Evolutionary conservation across 2,888 invertebrate species (phyloP).

Genomic region (Nomada hirtipes): DNA sequence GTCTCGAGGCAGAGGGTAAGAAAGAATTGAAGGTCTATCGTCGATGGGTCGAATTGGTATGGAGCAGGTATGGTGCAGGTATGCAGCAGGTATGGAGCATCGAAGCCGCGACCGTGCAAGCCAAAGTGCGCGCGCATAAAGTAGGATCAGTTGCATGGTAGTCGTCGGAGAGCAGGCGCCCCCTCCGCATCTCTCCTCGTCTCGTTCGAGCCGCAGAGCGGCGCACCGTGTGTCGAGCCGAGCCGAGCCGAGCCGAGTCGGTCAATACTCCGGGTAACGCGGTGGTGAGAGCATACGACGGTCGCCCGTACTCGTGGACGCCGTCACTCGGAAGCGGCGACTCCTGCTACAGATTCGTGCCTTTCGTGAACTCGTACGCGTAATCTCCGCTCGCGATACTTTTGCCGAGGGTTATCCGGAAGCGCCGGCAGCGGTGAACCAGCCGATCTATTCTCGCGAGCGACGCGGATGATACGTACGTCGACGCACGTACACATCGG

Average conservation of each 20-base stretch:
- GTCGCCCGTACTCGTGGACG: slow-evolving; percentile 68
- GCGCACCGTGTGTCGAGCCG: slow-evolving; percentile 66
- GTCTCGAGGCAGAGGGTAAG: slow-evolving; percentile 19
- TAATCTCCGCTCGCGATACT: neutral
- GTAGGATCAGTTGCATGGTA: slow-evolving; percentile 51
- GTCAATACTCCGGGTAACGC: slow-evolving; percentile 83
- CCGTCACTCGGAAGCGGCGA: slow-evolving; percentile 61
- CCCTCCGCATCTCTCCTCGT: slow-evolving; percentile 49
- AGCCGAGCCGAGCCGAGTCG: slow-evolving; percentile 77
- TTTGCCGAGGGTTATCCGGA: slow-evolving; percentile 8
- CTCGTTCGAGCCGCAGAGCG: slow-evolving; percentile 41
- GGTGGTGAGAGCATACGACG: slow-evolving; percentile 76
- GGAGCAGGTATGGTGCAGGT: slow-evolving; percentile 14
- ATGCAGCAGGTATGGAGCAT: slow-evolving; percentile 18
- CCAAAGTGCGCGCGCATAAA: slow-evolving; percentile 55
- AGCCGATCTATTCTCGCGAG: slow-evolving; percentile 25
- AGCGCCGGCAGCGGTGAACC: neutral
- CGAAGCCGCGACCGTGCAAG: slow-evolving; percentile 21
- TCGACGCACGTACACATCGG: slow-evolving; percentile 19
- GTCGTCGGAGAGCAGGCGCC: slow-evolving; percentile 54
- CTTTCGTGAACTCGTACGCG: slow-evolving; percentile 17
- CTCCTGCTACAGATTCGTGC: slow-evolving; percentile 37
- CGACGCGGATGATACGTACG: slow-evolving; percentile 21
- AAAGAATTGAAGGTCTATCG: slow-evolving; percentile 46
- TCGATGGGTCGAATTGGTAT: slow-evolving; percentile 46